Conservation (phyloP, 2,113 vertebrate species). For the Tachysurus vachellii region DNA sequence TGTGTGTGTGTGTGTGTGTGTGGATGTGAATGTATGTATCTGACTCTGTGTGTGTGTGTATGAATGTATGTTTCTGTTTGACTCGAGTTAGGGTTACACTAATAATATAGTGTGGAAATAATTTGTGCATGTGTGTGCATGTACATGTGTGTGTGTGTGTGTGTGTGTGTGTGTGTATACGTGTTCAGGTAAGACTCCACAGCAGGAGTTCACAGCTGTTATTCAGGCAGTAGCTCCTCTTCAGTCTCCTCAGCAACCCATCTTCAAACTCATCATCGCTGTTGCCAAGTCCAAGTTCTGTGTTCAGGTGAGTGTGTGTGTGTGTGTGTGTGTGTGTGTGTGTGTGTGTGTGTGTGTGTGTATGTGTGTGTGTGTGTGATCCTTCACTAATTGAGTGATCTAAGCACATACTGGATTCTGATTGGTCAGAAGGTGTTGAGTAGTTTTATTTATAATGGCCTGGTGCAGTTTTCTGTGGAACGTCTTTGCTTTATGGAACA, state of each 20-base stretch:
- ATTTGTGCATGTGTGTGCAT: background rate
- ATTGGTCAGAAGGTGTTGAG: background rate
- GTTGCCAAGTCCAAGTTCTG: constrained; percentile 81
- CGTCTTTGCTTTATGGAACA: too few relatives aligned
- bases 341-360: background rate
- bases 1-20: constrained; percentile 52
- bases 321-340: background rate
- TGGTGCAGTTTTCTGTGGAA: too few relatives aligned
- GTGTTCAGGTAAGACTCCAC: constrained; percentile 70
- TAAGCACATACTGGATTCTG: background rate
- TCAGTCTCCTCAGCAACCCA: constrained; percentile 73
- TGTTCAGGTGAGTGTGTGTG: constrained; percentile 69
- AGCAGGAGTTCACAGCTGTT: constrained; percentile 75
- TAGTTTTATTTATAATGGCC: too few relatives aligned
- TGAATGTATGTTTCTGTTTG: background rate
- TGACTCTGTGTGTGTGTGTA: constrained; percentile 6
- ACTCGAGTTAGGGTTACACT: too few relatives aligned
- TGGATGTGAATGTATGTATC: background rate
- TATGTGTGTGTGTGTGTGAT: background rate
- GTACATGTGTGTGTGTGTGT: background rate
- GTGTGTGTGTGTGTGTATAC: constrained; percentile 26
- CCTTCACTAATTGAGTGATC: background rate
- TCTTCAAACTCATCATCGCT: constrained; percentile 77
- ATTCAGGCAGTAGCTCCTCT: constrained; percentile 74
- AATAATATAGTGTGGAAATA: too few relatives aligned